phyloP scores from a whole-genome alignment of 2,888 invertebrate species.

The Dorcus hopei region DNA sequence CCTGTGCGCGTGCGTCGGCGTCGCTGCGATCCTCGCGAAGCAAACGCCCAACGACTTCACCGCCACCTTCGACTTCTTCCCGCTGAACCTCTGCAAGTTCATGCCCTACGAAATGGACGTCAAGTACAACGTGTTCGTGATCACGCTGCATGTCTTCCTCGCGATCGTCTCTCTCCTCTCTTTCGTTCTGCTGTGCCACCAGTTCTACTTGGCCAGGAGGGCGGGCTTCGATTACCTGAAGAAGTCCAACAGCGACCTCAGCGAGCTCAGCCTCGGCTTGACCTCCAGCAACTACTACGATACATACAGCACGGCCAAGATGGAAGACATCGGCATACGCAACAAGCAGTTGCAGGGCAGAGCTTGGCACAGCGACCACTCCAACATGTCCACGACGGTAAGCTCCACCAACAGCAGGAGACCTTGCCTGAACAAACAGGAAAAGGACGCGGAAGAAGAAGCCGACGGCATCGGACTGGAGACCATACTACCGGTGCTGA shows the following conservation, averaged over 20 bases:
- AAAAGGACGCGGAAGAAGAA: constrained; percentile 36
- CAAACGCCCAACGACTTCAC: constrained; percentile 21
- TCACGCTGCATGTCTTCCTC: constrained; percentile 53
- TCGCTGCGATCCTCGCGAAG: constrained; percentile 53
- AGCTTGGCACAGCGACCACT: constrained; percentile 48
- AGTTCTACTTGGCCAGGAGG: constrained; percentile 36
- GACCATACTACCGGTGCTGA: constrained; percentile 53
- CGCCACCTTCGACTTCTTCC: constrained; percentile 12
- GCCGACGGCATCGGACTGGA: constrained; percentile 47
- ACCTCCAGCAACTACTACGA: constrained; percentile 41
- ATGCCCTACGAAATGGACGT: constrained; percentile 52
- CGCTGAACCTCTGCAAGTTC: constrained; percentile 41
- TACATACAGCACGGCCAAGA: constrained; percentile 37
- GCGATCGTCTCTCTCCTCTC: constrained; percentile 50
- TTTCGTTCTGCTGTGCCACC: constrained; percentile 44
- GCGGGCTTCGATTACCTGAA: constrained; percentile 44
- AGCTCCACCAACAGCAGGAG: constrained; percentile 55
- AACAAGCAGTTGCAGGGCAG: neutral
- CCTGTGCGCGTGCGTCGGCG: constrained; percentile 53
- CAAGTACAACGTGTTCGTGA: constrained; percentile 52
- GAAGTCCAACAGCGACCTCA: constrained; percentile 46
- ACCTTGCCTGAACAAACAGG: constrained; percentile 44
- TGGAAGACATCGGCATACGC: constrained; percentile 10
- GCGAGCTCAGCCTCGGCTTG: constrained; percentile 39
- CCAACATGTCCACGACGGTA: constrained; percentile 53